Conservation (phyloP, 2,888 invertebrate species). For the Eristalis intricaria region DNA sequence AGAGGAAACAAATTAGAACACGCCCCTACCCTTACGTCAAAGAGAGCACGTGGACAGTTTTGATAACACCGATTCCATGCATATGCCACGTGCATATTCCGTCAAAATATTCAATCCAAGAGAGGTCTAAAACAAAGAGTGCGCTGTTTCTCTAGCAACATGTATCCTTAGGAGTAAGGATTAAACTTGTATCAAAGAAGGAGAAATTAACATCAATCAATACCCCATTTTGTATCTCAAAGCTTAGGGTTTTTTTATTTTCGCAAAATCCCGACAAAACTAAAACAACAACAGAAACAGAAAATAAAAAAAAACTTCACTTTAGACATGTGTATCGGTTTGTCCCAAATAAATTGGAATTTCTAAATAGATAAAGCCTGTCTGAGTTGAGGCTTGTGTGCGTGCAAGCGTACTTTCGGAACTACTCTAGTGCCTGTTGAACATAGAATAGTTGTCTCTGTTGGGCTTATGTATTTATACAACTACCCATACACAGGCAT, state of each 20-base stretch:
- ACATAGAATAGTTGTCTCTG: background rate
- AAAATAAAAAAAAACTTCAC: slow-evolving; percentile 9
- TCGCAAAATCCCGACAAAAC: background rate
- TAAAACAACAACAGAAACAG: background rate
- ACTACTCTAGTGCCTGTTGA: slow-evolving; percentile 17
- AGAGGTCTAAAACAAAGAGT: background rate
- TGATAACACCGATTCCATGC: slow-evolving; percentile 69
- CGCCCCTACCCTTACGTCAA: slow-evolving; percentile 80
- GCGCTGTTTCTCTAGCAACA: slow-evolving; percentile 30
- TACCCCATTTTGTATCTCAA: slow-evolving; percentile 68
- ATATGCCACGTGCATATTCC: slow-evolving; percentile 60
- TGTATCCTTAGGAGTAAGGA: slow-evolving; percentile 22
- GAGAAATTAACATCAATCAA: slow-evolving; percentile 23
- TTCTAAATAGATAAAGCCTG: slow-evolving; percentile 66
- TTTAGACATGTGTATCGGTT: slow-evolving; percentile 63
- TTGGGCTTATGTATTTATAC: slow-evolving; percentile 21
- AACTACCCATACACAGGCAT: slow-evolving; percentile 4
- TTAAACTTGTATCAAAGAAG: background rate
- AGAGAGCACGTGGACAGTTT: slow-evolving; percentile 78
- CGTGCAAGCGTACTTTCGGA: background rate
- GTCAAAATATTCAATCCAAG: slow-evolving; percentile 24
- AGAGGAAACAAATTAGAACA: slow-evolving; percentile 74
- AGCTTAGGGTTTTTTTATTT: slow-evolving; percentile 12
- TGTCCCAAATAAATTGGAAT: slow-evolving; percentile 69
- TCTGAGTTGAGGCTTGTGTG: background rate